Percentiles rank a stretch among this genome's conserved stretches.
These are phyloP conservation scores for Alcedo quadribrachys DNA, from an alignment of 2,797 vertebrate genomes.

Conservation along the genomic window DNA sequence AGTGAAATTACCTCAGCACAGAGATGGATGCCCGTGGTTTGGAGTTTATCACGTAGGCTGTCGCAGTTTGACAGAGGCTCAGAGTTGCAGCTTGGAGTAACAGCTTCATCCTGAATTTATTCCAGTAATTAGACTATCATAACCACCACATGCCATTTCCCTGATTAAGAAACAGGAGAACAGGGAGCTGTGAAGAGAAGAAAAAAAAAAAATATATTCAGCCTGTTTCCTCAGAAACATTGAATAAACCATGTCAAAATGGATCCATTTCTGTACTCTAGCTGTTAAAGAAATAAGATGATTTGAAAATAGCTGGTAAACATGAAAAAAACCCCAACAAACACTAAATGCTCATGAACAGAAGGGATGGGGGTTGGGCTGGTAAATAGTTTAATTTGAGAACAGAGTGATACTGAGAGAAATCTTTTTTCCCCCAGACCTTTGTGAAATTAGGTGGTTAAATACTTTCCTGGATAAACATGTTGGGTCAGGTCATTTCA, in stretches of 20 bases:
- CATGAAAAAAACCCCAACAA: background rate
- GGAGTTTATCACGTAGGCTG: background rate
- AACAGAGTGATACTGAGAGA: background rate
- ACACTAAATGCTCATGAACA: background rate
- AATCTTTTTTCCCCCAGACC: background rate
- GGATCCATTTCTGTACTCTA: background rate
- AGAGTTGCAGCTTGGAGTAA: background rate
- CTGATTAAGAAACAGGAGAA: conserved; percentile 21
- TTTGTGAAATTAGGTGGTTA: background rate
- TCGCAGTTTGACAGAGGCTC: background rate
- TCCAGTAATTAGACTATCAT: conserved; percentile 31
- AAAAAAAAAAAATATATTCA: conserved; percentile 18
- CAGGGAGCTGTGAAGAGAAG: background rate
- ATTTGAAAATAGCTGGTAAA: background rate
- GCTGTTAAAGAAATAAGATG: background rate
- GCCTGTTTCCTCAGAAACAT: conserved; percentile 1
- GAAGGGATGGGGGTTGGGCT: background rate
- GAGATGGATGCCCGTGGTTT: background rate
- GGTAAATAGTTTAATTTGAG: background rate
- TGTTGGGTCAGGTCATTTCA: background rate
- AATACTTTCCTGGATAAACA: conserved; percentile 1
- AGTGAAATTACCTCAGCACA: background rate
- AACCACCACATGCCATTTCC: conserved; percentile 8
- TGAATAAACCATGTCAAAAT: conserved; percentile 5
- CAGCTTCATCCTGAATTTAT: conserved; percentile 36